phyloP scores from a whole-genome alignment of 2,113 vertebrate genomes.

The Austrofundulus limnaeus region DNA sequence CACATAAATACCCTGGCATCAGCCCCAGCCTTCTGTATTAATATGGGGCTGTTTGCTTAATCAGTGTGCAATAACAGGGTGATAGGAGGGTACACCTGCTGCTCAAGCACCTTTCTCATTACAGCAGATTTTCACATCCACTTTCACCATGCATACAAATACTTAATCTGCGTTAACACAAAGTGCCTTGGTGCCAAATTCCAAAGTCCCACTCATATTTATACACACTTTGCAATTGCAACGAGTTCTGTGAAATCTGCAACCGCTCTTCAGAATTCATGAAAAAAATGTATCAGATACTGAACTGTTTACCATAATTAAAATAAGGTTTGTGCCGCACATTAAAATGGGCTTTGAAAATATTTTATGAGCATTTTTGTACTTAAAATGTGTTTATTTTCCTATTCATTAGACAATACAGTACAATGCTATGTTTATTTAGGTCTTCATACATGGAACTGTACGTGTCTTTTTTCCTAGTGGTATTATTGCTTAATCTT shows the following conservation, averaged over 20 bases:
- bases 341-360: no score
- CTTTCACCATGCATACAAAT: constrained; percentile 13
- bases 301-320: no score
- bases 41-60: constrained; percentile 66
- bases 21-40: constrained; percentile 44
- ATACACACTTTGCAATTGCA: constrained; percentile 13
- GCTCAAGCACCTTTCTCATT: constrained; percentile 57
- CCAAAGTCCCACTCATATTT: constrained; percentile 14
- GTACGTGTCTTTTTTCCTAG: no score
- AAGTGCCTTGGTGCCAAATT: neutral
- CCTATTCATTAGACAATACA: no score
- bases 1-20: constrained; percentile 31
- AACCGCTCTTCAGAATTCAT: neutral
- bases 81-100: constrained; percentile 43
- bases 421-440: no score
- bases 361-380: no score
- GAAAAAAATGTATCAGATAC: no score
- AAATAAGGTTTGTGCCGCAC: no score
- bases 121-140: constrained; percentile 40
- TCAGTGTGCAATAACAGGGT: constrained; percentile 40
- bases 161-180: constrained; percentile 31
- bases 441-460: no score
- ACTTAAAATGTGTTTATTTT: no score
- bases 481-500: no score
- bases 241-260: constrained; percentile 17